Evolutionary conservation across 2,113 vertebrate genomes (phyloP).

Genomic region (mouse (Mus musculus)): GRCm39 chr12:93498501-93499000

Average conservation of each 20-base stretch:
- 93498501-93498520: neutral
- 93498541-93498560: neutral
- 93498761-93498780: neutral
- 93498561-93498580: neutral
- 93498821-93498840: neutral
- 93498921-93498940: neutral
- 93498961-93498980: neutral
- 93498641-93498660: neutral
- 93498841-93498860: neutral
- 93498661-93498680: neutral
- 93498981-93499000: neutral
- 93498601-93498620: neutral
- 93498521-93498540: neutral
- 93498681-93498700: neutral
- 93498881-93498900: neutral
- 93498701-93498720: neutral
- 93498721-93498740: neutral
- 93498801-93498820: neutral
- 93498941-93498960: neutral
- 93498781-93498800: neutral
- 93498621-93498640: neutral
- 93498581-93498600: neutral
- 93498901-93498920: too few relatives aligned
- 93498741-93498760: neutral
- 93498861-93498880: too few relatives aligned